A percentile compares a stretch with the other conserved stretches of the same genome.
phyloP scores from a whole-genome alignment of 2,113 vertebrate genomes.

The Phrynosoma blainvillii region DNA sequence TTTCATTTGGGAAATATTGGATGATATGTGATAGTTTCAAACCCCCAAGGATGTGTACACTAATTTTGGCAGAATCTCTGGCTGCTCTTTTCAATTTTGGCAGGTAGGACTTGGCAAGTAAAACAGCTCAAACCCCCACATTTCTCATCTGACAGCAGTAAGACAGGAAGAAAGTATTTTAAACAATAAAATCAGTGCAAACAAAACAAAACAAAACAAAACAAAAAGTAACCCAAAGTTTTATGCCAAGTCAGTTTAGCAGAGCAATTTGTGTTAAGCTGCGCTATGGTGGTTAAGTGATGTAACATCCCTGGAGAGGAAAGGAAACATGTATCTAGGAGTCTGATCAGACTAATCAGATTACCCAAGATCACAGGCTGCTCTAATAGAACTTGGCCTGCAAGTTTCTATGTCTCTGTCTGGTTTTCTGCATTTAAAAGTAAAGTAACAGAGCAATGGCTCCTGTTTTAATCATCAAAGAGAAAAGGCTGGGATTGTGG shows the following conservation, averaged over 20 bases:
- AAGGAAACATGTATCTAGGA: slow-evolving; percentile 47
- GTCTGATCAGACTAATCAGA: slow-evolving; percentile 42
- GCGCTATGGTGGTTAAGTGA: slow-evolving; percentile 46
- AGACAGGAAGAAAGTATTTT: slow-evolving; percentile 36
- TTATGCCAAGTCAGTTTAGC: slow-evolving; percentile 34
- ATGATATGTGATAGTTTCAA: background rate
- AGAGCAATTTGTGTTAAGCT: background rate
- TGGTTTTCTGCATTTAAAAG: slow-evolving; percentile 21
- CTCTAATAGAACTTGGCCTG: slow-evolving; percentile 14
- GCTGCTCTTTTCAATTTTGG: background rate
- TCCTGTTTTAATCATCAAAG: slow-evolving; percentile 48
- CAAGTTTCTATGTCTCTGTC: slow-evolving; percentile 24
- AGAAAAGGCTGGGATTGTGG: slow-evolving; percentile 48
- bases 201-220: background rate
- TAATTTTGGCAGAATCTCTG: background rate
- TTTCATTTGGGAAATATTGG: too few relatives aligned
- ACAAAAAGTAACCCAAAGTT: background rate
- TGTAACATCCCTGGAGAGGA: slow-evolving; percentile 58
- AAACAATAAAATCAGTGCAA: background rate
- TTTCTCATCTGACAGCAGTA: slow-evolving; percentile 43
- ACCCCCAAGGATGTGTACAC: background rate
- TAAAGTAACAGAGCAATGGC: slow-evolving; percentile 37
- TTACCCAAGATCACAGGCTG: slow-evolving; percentile 33
- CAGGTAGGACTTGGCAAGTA: background rate
- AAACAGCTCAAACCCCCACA: background rate